Conservation (phyloP, 2,797 vertebrate species). For the Otolemur crassicaudatus region DNA sequence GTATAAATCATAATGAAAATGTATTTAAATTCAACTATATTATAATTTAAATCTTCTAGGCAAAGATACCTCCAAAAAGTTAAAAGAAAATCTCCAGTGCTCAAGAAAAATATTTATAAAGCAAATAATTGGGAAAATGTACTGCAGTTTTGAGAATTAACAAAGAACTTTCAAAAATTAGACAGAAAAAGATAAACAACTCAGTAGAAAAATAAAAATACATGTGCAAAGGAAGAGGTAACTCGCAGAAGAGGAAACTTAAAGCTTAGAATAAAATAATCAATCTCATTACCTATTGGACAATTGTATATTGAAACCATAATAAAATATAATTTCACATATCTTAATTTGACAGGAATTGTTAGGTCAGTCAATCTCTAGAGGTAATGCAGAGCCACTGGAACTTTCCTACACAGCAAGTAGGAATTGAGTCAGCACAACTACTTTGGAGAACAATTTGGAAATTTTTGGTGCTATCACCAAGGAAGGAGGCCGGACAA, state of each 20-base stretch:
- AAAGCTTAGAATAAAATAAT: not conserved
- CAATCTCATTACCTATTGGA: not conserved
- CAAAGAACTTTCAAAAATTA: conserved; percentile 18
- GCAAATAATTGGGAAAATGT: not conserved
- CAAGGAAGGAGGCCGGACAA: no score
- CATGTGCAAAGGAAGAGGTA: not conserved
- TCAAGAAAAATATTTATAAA: conserved; percentile 37
- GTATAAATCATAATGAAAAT: conserved; percentile 5
- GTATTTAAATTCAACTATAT: not conserved
- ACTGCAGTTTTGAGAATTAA: not conserved
- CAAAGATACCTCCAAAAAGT: conserved; percentile 38
- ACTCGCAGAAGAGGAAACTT: not conserved
- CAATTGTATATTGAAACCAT: conserved; percentile 7
- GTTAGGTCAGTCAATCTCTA: not conserved
- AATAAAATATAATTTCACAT: not conserved
- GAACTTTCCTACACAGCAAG: not conserved
- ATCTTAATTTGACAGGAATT: not conserved
- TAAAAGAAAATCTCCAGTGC: not conserved
- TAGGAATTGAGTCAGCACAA: not conserved
- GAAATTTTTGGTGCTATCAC: no score
- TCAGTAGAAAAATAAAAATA: not conserved
- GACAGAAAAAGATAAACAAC: not conserved
- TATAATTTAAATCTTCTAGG: conserved; percentile 5
- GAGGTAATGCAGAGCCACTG: not conserved
- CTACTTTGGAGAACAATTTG: not conserved